Conservation (phyloP, 2,888 invertebrate genomes). For the Arctia plantaginis region DNA sequence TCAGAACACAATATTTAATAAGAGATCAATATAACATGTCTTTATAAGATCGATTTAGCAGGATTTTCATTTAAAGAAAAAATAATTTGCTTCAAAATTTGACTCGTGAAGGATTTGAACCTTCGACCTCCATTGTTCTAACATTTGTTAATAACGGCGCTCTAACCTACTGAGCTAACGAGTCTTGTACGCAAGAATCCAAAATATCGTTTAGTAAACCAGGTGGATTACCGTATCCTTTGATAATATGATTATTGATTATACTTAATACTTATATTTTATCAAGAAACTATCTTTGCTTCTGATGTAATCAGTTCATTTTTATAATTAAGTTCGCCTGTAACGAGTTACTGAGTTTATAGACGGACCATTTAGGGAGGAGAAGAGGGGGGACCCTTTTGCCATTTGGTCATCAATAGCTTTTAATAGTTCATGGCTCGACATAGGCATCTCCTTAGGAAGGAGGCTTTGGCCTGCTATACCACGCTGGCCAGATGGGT, state of each 20-base stretch:
- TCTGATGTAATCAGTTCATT: no score
- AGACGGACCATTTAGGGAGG: no score
- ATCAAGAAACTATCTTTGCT: not conserved
- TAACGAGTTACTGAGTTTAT: no score
- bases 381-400: no score
- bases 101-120: constrained; percentile 65
- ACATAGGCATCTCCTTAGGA: no score
- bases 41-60: not conserved
- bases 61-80: not conserved
- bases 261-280: not conserved
- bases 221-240: constrained; percentile 11
- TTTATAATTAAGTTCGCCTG: no score
- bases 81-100: constrained; percentile 10
- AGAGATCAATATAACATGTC: not conserved
- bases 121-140: constrained; percentile 61
- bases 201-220: not conserved
- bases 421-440: no score
- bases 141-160: constrained; percentile 49
- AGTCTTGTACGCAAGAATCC: constrained; percentile 14
- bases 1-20: no score
- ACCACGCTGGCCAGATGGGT: no score
- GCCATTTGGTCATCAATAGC: no score
- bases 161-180: constrained; percentile 60
- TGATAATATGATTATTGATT: not conserved
- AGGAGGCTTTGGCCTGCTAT: no score